Percentiles rank a stretch among this genome's conserved stretches.
Conservation (phyloP, 35 echinoderm and acorn worm genomes). For the Stichopus chloronotus region DNA sequence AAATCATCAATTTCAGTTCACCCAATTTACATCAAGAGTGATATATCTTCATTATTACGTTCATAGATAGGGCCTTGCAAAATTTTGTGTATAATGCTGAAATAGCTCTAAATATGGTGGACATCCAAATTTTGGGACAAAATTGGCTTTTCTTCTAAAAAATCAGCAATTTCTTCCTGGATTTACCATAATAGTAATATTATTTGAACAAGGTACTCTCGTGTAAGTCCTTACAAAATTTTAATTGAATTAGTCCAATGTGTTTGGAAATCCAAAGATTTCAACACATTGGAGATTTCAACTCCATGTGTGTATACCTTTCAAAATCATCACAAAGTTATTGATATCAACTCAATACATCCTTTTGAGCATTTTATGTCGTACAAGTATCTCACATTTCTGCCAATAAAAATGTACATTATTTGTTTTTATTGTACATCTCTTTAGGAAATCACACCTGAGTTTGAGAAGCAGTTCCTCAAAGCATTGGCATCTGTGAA, state of each 20-base stretch:
- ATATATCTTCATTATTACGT: too few species aligned
- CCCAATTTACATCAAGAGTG: too few species aligned
- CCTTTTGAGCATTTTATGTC: background rate
- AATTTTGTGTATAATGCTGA: too few species aligned
- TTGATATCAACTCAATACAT: background rate
- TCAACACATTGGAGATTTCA: background rate
- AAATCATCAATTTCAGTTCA: too few species aligned
- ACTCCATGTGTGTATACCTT: background rate
- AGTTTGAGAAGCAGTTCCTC: conserved; percentile 89
- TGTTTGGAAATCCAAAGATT: background rate
- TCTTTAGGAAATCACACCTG: conserved; percentile 86
- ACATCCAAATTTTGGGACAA: too few species aligned
- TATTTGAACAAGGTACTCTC: too few species aligned
- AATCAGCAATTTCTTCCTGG: too few species aligned
- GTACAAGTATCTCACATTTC: background rate
- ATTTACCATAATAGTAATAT: too few species aligned
- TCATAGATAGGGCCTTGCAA: too few species aligned
- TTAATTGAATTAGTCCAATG: background rate
- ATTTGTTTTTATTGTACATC: conserved; percentile 42
- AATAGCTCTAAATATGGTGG: too few species aligned
- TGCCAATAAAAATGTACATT: background rate
- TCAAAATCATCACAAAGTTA: background rate
- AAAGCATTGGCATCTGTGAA: conserved; percentile 81
- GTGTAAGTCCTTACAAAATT: too few species aligned
- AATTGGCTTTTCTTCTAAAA: too few species aligned